phyloP scores from a whole-genome alignment of 1,140 invertebrate species.

The Palaemon carinicauda region DNA sequence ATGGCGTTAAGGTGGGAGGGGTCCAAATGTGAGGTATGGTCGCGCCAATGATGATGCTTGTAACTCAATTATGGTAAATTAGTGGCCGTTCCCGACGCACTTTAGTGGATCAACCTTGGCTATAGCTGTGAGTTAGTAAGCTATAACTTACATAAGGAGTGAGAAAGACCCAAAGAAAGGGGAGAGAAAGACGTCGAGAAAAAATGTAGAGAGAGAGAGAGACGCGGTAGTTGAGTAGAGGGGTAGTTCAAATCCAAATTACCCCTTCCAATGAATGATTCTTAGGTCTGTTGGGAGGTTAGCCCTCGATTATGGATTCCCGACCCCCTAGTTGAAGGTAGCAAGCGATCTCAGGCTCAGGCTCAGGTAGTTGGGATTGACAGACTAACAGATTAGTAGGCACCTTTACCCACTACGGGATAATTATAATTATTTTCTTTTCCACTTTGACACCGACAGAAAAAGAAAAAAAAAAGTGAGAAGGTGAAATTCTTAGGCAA shows the following conservation, averaged over 20 bases:
- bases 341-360: too few relatives aligned
- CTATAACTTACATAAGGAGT: slow-evolving; percentile 21
- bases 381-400: neutral
- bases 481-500: too few relatives aligned
- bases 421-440: too few relatives aligned
- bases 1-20: neutral
- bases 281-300: slow-evolving; percentile 22
- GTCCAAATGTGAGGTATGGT: slow-evolving; percentile 21
- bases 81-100: slow-evolving; percentile 43
- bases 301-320: neutral
- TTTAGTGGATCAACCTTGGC: slow-evolving; percentile 31
- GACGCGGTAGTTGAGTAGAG: neutral
- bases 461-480: too few relatives aligned
- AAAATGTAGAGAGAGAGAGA: too few relatives aligned
- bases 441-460: too few relatives aligned
- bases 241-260: neutral
- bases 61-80: slow-evolving; percentile 53
- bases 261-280: slow-evolving; percentile 37
- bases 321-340: too few relatives aligned
- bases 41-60: slow-evolving; percentile 45
- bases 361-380: neutral
- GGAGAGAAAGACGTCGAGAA: neutral
- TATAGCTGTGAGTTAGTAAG: slow-evolving; percentile 38
- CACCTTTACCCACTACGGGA: too few relatives aligned
- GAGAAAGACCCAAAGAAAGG: neutral